Evolutionary conservation across 2,888 invertebrate species (phyloP).

Genomic region (Agrochola litura): DNA sequence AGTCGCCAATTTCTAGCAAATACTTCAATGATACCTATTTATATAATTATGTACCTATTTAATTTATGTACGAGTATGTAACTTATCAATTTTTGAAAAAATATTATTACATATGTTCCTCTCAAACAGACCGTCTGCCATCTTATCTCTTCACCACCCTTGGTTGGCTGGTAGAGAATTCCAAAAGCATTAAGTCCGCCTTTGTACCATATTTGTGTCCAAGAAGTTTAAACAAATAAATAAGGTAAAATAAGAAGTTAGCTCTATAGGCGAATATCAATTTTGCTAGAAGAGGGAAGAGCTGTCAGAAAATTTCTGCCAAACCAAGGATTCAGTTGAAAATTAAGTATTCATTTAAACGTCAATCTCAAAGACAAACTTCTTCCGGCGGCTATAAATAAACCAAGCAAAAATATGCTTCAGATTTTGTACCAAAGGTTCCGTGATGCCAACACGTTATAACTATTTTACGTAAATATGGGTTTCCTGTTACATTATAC

Average conservation of each 20-base stretch:
- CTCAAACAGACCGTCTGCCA: too few species aligned
- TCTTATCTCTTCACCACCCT: not conserved
- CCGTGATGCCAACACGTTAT: not conserved
- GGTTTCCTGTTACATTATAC: not conserved
- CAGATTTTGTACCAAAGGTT: conserved; percentile 10
- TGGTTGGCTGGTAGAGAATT: not conserved
- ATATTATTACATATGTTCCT: too few species aligned
- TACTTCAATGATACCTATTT: not conserved
- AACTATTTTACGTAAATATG: not conserved
- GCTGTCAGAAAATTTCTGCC: conserved; percentile 29
- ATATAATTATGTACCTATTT: not conserved
- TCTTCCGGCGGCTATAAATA: conserved; percentile 22
- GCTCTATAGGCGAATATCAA: conserved; percentile 10
- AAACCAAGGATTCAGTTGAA: conserved; percentile 27
- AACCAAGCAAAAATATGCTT: conserved; percentile 17
- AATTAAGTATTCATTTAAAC: conserved; percentile 49
- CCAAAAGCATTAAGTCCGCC: not conserved
- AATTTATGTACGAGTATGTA: not conserved
- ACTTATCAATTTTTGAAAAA: too few species aligned
- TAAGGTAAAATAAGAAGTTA: not conserved
- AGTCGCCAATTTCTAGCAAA: conserved; percentile 9
- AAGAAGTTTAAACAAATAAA: not conserved
- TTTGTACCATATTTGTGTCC: not conserved
- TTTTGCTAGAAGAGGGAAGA: conserved; percentile 30
- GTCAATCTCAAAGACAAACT: conserved; percentile 44